These are phyloP conservation scores for Nothura maculosa DNA, from an alignment of 2,797 vertebrate species.

Conservation along the genomic window DNA sequence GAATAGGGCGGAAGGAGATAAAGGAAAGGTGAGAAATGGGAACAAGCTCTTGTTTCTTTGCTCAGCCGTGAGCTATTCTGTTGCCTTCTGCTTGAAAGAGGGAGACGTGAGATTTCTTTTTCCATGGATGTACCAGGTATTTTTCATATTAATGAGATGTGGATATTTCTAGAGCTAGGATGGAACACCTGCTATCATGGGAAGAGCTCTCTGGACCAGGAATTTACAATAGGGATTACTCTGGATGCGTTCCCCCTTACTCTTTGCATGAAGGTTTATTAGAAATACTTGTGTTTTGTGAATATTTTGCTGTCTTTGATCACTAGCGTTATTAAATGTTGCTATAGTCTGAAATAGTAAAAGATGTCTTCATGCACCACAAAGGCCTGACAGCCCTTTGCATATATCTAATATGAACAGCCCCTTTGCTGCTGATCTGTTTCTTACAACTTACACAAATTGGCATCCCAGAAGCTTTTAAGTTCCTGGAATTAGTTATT, in stretches of 20 bases:
- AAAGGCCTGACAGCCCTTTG: neutral
- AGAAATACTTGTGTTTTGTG: neutral
- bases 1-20: neutral
- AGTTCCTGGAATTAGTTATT: neutral
- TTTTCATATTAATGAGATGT: neutral
- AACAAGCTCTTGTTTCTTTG: neutral
- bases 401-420: neutral
- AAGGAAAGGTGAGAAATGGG: neutral
- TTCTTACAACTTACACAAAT: too few relatives aligned
- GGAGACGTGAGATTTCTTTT: neutral
- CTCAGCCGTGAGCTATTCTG: neutral
- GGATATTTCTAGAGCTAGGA: rapidly evolving
- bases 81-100: neutral
- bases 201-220: too few relatives aligned
- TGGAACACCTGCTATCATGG: neutral
- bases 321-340: too few relatives aligned
- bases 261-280: neutral
- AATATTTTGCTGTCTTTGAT: neutral
- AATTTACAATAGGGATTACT: neutral
- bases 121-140: neutral
- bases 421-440: neutral
- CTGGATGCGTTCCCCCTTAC: neutral
- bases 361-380: neutral
- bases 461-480: neutral
- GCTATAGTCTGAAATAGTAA: neutral